Evolutionary conservation across 2,797 vertebrate genomes (phyloP), one percentile per base, ranked within the genome.

Genomic region (Poliocrania exsul): DNA sequence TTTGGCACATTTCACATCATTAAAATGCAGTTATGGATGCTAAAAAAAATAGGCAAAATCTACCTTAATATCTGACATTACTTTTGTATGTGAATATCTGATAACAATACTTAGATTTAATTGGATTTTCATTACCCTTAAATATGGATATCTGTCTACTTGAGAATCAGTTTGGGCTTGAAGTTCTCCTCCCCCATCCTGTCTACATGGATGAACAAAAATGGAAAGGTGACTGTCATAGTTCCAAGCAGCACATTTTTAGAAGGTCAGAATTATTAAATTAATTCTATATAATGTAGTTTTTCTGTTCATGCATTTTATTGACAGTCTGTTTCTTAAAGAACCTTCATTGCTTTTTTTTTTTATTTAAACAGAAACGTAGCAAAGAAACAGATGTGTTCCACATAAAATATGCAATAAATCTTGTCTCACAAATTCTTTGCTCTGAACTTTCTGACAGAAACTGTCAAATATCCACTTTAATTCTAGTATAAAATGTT

Each of bases 401-500:
- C 91, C 96, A 95, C 96, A 98, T 98, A 98, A 98, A 98, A 98
- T 97, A 97, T 96, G 97, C 96, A 97, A 97, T 98, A 98, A 98
- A 98, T 98, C 98, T 98, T 98, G 96, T 97, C 97, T 97, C 96
- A 96, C 97, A 97, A 97, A 97, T 97, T 97, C 97, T 97, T 98
- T 98, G 95, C 97, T 98, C 96, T 97, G 97, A 97, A 98, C 97
- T 98, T 98, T 97, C 97, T 97, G 97, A 98, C 97, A 98, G 97
- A 98, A 98, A 97, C 98, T 98, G 97, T 98, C 97, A 98, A 98
- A 98, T 98, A 97, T 89, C 97, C 97, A 97, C 97, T 98, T 98
- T 98, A 97, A 97, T 98, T 98, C 97, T 97, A 96, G 97, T 97
- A 97, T 98, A 98, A 98, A 98, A 97, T 97, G 97, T 97, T 98